These are phyloP conservation scores for Peromyscus aztecus DNA, from an alignment of 2,797 vertebrate genomes.

Conservation along the genomic window DNA sequence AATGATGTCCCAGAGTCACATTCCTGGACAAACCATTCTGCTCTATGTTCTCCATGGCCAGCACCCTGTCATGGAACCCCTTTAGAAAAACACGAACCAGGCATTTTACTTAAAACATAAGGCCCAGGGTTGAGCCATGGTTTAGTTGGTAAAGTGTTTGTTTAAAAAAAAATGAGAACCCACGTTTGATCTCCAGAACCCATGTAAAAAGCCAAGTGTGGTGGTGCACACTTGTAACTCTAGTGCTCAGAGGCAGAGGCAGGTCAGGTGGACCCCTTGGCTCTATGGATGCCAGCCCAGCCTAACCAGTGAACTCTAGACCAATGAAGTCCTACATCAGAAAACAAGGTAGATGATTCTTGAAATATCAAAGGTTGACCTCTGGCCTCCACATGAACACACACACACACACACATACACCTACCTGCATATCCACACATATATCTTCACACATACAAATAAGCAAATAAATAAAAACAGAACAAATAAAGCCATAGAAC, in stretches of 20 bases:
- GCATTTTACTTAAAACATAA: conserved; percentile 5
- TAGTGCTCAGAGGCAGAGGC: not conserved
- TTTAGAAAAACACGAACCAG: not conserved
- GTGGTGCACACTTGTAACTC: too few species aligned
- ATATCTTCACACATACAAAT: not conserved
- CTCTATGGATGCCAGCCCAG: too few species aligned
- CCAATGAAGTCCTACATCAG: not conserved
- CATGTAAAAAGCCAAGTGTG: not conserved
- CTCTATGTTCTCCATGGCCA: not conserved
- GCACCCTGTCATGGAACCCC: not conserved
- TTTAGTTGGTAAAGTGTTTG: not conserved
- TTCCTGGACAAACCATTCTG: not conserved
- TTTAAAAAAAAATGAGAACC: not conserved
- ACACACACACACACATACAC: not conserved
- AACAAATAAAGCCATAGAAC: not conserved
- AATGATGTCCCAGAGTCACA: not conserved
- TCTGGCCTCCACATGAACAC: not conserved
- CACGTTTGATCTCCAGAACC: not conserved
- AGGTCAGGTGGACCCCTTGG: too few species aligned
- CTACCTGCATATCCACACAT: too few species aligned
- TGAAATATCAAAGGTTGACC: not conserved
- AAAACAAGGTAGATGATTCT: not conserved
- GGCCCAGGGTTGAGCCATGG: not conserved
- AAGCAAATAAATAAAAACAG: not conserved
- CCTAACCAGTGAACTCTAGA: not conserved